Percentiles rank a stretch among this genome's conserved stretches.
phyloP scores from a whole-genome alignment of 2,888 invertebrate species.

The Harmothoe impar region DNA sequence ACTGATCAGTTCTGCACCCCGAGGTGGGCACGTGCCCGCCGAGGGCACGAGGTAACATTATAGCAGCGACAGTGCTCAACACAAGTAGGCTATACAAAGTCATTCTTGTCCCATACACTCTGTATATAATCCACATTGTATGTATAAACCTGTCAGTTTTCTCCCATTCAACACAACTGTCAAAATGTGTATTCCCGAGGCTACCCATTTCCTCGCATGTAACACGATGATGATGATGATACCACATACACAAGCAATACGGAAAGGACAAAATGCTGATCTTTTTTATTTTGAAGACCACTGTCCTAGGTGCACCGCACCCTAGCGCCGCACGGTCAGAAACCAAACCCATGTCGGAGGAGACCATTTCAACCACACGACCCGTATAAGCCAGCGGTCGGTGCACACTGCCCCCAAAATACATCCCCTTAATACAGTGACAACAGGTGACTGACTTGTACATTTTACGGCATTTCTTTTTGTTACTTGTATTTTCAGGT shows the following conservation, averaged over 20 bases:
- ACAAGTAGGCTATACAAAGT: slow-evolving; percentile 41
- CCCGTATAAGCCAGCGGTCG: neutral
- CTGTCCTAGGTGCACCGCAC: neutral
- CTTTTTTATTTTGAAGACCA: neutral
- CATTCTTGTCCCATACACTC: slow-evolving; percentile 52
- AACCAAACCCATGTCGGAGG: neutral
- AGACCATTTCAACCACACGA: neutral
- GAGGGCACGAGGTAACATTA: neutral
- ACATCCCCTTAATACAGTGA: slow-evolving; percentile 2
- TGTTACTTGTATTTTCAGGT: slow-evolving; percentile 30
- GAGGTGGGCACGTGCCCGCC: neutral
- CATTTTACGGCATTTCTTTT: slow-evolving; percentile 25
- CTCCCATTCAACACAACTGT: neutral
- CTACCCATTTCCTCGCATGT: slow-evolving; percentile 39
- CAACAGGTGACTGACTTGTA: neutral
- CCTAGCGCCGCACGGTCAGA: neutral
- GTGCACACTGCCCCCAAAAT: slow-evolving; percentile 28
- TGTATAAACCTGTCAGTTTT: slow-evolving; percentile 44
- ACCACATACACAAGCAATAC: slow-evolving; percentile 53
- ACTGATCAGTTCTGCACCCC: neutral
- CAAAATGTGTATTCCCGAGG: neutral
- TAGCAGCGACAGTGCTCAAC: slow-evolving; percentile 38
- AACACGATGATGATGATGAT: too few species aligned
- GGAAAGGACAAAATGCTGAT: neutral
- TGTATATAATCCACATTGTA: slow-evolving; percentile 52